phyloP scores from a whole-genome alignment of 2,888 invertebrate genomes.

The Apamea crenata region DNA sequence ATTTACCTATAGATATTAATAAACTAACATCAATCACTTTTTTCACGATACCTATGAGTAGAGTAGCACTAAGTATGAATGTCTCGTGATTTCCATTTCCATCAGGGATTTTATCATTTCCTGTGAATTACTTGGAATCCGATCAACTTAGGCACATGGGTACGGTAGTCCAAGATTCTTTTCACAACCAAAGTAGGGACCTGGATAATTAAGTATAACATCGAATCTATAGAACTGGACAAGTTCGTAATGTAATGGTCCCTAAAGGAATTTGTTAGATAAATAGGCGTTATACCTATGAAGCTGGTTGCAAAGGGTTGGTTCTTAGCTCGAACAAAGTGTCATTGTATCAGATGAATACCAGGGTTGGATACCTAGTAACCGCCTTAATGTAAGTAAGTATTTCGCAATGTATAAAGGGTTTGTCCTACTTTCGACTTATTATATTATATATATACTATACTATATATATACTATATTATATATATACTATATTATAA shows the following conservation, averaged over 20 bases:
- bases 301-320: not conserved
- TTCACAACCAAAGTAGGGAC: too few species aligned
- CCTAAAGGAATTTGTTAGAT: not conserved
- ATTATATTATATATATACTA: too few species aligned
- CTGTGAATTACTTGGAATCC: not conserved
- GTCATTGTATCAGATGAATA: too few species aligned
- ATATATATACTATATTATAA: too few species aligned
- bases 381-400: not conserved
- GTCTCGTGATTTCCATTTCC: not conserved
- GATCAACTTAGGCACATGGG: not conserved
- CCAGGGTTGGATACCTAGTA: too few species aligned
- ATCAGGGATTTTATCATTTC: constrained; percentile 7
- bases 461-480: too few species aligned
- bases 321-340: not conserved
- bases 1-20: constrained; percentile 6
- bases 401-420: too few species aligned
- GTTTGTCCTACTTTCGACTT: not conserved
- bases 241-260: not conserved
- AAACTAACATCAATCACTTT: constrained; percentile 5
- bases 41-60: not conserved
- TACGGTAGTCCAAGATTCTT: not conserved
- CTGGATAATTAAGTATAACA: too few species aligned
- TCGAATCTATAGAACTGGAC: not conserved
- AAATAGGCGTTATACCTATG: not conserved
- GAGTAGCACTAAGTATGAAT: not conserved